These are phyloP conservation scores for Lichenostomus cassidix DNA, from an alignment of 2,113 vertebrate genomes.

Conservation along the genomic window DNA sequence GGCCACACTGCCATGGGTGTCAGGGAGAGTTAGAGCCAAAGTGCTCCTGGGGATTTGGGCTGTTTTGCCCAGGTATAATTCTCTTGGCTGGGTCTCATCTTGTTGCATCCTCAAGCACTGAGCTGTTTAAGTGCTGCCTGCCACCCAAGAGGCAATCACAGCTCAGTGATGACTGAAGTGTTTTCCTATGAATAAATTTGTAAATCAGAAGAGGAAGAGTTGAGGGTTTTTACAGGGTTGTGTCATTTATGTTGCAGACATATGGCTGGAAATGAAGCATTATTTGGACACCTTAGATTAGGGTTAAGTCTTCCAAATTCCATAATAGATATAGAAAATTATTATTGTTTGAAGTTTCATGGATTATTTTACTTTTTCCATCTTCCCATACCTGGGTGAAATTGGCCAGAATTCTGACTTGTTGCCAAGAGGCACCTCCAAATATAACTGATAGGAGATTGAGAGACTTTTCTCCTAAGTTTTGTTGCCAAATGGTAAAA, in stretches of 20 bases:
- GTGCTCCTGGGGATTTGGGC: not conserved
- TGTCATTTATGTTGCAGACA: not conserved
- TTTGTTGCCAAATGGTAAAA: not conserved
- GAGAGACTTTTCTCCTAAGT: not conserved
- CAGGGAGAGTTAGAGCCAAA: not conserved
- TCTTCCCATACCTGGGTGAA: not conserved
- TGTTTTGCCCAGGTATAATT: not conserved
- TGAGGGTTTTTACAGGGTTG: not conserved
- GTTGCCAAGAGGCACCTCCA: not conserved
- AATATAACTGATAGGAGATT: not conserved
- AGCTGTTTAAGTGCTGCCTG: not conserved
- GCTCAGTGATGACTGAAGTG: not conserved
- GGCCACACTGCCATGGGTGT: not conserved
- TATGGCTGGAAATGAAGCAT: not conserved
- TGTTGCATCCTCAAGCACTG: not conserved
- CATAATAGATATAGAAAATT: not conserved
- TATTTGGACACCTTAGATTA: not conserved
- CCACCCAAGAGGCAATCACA: conserved; percentile 11
- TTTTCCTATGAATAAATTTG: conserved; percentile 5
- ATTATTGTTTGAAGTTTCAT: not conserved
- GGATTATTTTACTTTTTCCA: not conserved
- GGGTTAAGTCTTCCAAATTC: not conserved
- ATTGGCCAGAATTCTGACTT: not conserved
- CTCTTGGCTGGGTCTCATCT: not conserved
- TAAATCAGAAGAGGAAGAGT: not conserved